Conservation (phyloP, 2,113 vertebrate species). For the Marcusenius ussheri region DNA sequence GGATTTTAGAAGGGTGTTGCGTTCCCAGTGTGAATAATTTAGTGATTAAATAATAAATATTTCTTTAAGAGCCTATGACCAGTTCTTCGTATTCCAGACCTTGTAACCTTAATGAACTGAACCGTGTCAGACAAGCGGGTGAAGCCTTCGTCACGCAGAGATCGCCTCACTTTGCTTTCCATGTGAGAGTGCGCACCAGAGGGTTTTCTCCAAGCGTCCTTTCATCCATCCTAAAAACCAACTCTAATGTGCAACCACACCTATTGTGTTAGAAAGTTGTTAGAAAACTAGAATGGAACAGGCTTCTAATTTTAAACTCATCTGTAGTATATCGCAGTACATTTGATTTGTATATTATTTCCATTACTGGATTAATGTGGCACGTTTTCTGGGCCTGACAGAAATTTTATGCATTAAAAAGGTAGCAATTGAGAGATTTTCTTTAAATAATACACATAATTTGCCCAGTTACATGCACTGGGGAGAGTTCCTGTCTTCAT, state of each 20-base stretch:
- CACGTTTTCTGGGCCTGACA: neutral
- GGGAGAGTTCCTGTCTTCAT: neutral
- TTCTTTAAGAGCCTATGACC: slow-evolving; percentile 1
- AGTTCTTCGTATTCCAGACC: neutral
- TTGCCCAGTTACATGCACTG: neutral
- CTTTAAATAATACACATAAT: neutral
- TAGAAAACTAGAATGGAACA: neutral
- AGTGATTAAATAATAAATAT: slow-evolving; percentile 3
- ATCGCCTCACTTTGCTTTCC: neutral
- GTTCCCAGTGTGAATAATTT: neutral
- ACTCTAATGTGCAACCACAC: neutral
- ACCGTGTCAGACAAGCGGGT: neutral
- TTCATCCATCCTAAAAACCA: neutral
- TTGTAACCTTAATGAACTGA: neutral
- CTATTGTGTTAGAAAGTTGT: neutral
- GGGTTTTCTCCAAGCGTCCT: neutral
- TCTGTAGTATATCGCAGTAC: neutral
- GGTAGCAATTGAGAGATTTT: neutral
- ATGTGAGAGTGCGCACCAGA: neutral
- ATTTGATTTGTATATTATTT: neutral
- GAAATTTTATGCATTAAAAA: neutral
- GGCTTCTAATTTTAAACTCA: neutral
- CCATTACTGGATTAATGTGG: neutral
- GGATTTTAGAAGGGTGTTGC: neutral
- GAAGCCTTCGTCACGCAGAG: neutral